Base-by-base conservation (phyloP, 2,888 invertebrate genomes). In the Lithophane semibrunnea region DNA sequence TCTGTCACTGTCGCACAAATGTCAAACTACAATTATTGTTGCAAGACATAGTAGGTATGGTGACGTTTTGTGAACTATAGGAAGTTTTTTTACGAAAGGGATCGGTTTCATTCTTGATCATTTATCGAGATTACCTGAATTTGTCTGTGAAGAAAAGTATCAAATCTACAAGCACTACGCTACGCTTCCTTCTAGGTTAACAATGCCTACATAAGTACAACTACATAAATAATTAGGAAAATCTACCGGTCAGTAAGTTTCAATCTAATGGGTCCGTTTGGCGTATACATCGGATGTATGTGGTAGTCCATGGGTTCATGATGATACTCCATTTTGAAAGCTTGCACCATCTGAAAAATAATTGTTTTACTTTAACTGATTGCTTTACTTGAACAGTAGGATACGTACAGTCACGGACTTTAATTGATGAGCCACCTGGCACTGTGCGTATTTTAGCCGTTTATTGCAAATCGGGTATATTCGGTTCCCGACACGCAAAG, bases 241-340 rank as follows among this genome's bases (percentile, higher is more conserved):
- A 37, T 76, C 85, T 93, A 94, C 88, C 97, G 96, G 65, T 97
- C 96, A 16, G 96, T 95, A 78, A 98, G 96, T 86, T 97, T 97
- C 54, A 98, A 93, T 89, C 97, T 97, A 54, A 98, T 94, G 0
- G 98, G 97, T 82, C 98, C 98, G 82, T 98, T 97, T 0, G 98
- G 98, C 0, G 98, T 98, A 90, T 98, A 98, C 97, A 98, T 97
- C 0, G 97, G 97, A 88, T 97, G 97, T 4, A 97, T 96, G 86
- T 97, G 97, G 88, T 97, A 97, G 21, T 98, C 97, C 91, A 98
- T 88, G n/a, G 97, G 97, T 66, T 97, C 95, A 84, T 98, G 95
- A 83, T 97, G 97, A 88, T 97, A 98, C 88, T 98, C 98, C 92
- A 98, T 94, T 90, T 96, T 97, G 91, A 97, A 98, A 0, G 96